Conservation (phyloP, 2,888 invertebrate species). For the Drosophila affinis region DNA sequence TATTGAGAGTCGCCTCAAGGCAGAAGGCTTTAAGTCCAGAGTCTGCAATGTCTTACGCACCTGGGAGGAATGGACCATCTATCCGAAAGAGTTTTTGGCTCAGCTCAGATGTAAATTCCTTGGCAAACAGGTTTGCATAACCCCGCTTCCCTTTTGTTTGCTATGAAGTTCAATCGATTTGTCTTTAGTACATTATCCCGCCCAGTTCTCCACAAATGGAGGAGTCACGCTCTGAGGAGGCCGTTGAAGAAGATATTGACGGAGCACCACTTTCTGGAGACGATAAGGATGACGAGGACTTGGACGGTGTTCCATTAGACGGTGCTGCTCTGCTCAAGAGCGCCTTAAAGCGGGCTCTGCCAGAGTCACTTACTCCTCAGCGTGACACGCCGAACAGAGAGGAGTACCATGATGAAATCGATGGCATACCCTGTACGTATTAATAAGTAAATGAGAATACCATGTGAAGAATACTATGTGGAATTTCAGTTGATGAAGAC, state of each 20-base stretch:
- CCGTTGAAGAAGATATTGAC: conserved; percentile 83
- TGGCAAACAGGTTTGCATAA: conserved; percentile 86
- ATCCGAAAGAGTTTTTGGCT: conserved; percentile 95
- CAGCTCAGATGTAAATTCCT: conserved; percentile 95
- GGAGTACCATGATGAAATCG: conserved; percentile 87
- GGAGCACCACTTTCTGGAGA: conserved; percentile 85
- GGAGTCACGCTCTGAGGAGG: conserved; percentile 70
- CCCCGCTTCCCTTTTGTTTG: not conserved
- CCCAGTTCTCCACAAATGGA: conserved; percentile 61
- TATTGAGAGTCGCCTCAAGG: conserved; percentile 93
- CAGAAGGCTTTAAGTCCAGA: conserved; percentile 97
- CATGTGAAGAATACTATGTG: not conserved
- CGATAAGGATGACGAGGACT: conserved; percentile 87
- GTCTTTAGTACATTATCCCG: conserved; percentile 39
- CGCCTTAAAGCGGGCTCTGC: conserved; percentile 85
- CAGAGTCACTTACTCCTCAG: conserved; percentile 80
- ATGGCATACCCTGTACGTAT: conserved; percentile 87
- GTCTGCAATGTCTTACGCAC: conserved; percentile 95
- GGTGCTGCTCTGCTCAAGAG: conserved; percentile 92
- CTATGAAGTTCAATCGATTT: not conserved
- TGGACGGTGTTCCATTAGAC: conserved; percentile 91
- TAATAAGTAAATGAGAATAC: fast-evolving
- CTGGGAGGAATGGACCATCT: conserved; percentile 99
- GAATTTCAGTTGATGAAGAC: conserved; percentile 87
- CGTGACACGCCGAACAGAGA: conserved; percentile 74